These are phyloP conservation scores for Chaetorhynchus papuensis DNA, from an alignment of 2,113 vertebrate species.

Conservation along the genomic window DNA sequence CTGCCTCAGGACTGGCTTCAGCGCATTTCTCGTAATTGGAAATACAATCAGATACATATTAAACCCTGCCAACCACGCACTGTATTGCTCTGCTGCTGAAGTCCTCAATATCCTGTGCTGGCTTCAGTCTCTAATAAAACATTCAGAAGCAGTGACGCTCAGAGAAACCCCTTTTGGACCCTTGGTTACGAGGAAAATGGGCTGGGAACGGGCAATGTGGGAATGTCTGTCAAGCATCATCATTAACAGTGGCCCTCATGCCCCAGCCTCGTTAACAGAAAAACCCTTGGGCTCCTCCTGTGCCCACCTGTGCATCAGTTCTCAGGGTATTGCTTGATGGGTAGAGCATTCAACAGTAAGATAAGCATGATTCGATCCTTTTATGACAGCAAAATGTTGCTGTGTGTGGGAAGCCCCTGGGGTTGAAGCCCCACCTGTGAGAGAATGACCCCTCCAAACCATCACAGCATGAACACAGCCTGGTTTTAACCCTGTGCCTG, in stretches of 20 bases:
- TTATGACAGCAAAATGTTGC: neutral
- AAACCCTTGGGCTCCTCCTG: neutral
- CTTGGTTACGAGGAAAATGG: neutral
- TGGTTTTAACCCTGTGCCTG: neutral
- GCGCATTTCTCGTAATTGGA: constrained; percentile 6
- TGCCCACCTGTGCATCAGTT: neutral
- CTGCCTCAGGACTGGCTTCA: neutral
- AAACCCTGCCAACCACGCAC: neutral
- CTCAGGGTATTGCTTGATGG: neutral
- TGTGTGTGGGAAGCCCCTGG: neutral
- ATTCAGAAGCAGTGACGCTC: neutral
- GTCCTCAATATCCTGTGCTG: constrained; percentile 17
- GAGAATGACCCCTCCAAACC: accelerated
- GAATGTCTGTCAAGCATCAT: neutral
- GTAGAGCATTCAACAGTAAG: neutral
- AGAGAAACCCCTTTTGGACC: neutral
- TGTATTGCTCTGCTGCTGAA: neutral
- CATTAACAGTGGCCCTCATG: neutral
- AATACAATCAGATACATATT: neutral
- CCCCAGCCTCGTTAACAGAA: neutral
- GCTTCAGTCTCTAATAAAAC: neutral
- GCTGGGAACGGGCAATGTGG: neutral
- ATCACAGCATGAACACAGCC: neutral
- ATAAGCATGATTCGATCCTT: neutral
- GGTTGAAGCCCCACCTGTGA: accelerated